Conservation (phyloP, 2,888 invertebrate species). For the Incurvaria masculella region DNA sequence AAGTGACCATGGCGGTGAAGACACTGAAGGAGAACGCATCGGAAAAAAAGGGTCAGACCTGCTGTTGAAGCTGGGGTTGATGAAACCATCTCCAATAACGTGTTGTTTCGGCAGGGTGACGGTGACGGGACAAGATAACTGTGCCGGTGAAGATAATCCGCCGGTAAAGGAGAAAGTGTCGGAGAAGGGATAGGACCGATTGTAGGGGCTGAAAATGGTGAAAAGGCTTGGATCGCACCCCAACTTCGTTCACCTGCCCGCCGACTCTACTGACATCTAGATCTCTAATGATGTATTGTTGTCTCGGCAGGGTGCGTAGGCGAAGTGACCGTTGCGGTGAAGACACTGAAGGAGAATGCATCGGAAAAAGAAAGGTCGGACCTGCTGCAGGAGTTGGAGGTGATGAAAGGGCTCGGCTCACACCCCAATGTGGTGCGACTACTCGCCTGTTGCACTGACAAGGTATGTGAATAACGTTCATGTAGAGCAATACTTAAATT, state of each 20-base stretch:
- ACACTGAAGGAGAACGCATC: slow-evolving; percentile 91
- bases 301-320: slow-evolving; percentile 68
- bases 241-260: slow-evolving; percentile 84
- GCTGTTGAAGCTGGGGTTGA: slow-evolving; percentile 83
- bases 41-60: slow-evolving; percentile 81
- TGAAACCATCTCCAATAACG: no score
- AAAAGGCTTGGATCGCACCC: slow-evolving; percentile 87
- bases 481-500: no score
- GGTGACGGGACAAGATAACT: slow-evolving; percentile 68
- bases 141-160: no score
- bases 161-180: not conserved
- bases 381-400: slow-evolving; percentile 81
- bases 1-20: slow-evolving; percentile 87
- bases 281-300: no score
- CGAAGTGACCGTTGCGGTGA: slow-evolving; percentile 83
- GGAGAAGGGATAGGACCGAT: not conserved
- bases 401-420: slow-evolving; percentile 88
- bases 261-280: slow-evolving; percentile 78
- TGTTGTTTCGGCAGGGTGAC: no score
- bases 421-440: slow-evolving; percentile 89
- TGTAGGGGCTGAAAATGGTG: no score
- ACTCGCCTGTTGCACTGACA: slow-evolving; percentile 87
- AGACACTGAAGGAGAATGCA: slow-evolving; percentile 91
- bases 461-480: slow-evolving; percentile 30
- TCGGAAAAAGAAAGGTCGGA: slow-evolving; percentile 84